Conservation (phyloP, 2,888 invertebrate genomes). For the Drosophila acutilabella region DNA sequence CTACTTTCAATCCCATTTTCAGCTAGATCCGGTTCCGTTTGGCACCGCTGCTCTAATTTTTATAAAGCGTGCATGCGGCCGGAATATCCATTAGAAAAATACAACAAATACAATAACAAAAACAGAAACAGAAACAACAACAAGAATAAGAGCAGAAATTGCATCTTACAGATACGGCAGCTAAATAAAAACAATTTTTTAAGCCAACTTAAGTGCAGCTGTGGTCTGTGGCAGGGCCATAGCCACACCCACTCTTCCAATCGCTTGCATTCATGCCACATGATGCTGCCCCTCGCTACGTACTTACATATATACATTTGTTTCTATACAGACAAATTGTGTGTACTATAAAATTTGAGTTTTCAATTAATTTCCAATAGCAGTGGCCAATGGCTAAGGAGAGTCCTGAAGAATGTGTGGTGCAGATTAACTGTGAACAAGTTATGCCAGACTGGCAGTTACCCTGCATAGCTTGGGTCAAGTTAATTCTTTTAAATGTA, state of each 20-base stretch:
- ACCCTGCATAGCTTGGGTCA: background rate
- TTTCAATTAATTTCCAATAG: conserved; percentile 79
- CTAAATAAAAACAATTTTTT: conserved; percentile 62
- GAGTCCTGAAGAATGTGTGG: conserved; percentile 24
- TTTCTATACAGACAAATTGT: conserved; percentile 25
- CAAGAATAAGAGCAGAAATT: conserved; percentile 28
- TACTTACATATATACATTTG: background rate
- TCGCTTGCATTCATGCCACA: background rate
- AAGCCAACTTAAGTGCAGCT: conserved; percentile 67
- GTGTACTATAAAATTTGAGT: conserved; percentile 64
- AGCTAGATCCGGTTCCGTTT: conserved; percentile 31
- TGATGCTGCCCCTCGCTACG: background rate
- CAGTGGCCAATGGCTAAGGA: conserved; percentile 15
- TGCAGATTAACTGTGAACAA: conserved; percentile 18
- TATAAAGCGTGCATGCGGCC: conserved; percentile 60
- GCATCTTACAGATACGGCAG: conserved; percentile 58
- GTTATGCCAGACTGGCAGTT: background rate
- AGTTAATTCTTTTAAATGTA: background rate
- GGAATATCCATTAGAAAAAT: conserved; percentile 68
- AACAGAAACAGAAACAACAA: conserved; percentile 17
- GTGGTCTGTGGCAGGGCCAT: conserved; percentile 42
- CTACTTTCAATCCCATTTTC: conserved; percentile 15
- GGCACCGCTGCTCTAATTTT: conserved; percentile 57
- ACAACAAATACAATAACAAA: conserved; percentile 18
- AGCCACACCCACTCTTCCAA: background rate